Evolutionary conservation across 2,888 invertebrate species (phyloP), one percentile per base, ranked within the genome.

Genomic region (Lycia hirtaria): DNA sequence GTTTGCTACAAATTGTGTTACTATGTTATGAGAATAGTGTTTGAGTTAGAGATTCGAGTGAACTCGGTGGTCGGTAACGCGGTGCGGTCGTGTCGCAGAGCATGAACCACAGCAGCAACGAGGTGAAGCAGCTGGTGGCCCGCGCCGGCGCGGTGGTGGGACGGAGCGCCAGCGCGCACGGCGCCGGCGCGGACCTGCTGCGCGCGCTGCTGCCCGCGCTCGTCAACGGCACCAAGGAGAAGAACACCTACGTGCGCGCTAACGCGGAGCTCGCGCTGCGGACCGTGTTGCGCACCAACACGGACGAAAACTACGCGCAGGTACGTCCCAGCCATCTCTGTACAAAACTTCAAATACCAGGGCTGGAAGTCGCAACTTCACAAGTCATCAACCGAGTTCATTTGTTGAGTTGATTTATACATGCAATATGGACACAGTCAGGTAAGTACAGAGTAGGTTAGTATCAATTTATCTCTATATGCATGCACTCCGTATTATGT

Each of bases 191-290:
- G 0, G 96, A 96, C 69, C 88, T 97, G 66, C 92, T 97, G 65
- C 96, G 95, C 79, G 91, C 95, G 47, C 88, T 97, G 64, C 93
- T 99, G 67, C 98, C 99, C 0, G 97, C 97, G 89, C 93, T 99
- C 70, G 98, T 99, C 48, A 99, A 98, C 92, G 99, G 99, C 64
- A 98, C 98, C 58, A 99, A 99, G 92, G 99, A 99, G 92, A 99
- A 98, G 92, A 99, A 99, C 90, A 95, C 97, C 43, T 96, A 97
- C 80, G 99, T 99, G 35, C 96, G 97, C 85, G 96, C 97, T 33
- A 97, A 97, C 89, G 97, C 98, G 33, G 99, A 99, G 93, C 94
- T 96, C 64, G 98, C 98, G 6, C 93, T 99, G 45, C 95, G 98
- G 43, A 95, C 97, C 47, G 94, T 98, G 67, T 93, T 99, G 67